Evolutionary conservation across 2,797 vertebrate species (phyloP).

Genomic region (Percopsis omiscomaycus): DNA sequence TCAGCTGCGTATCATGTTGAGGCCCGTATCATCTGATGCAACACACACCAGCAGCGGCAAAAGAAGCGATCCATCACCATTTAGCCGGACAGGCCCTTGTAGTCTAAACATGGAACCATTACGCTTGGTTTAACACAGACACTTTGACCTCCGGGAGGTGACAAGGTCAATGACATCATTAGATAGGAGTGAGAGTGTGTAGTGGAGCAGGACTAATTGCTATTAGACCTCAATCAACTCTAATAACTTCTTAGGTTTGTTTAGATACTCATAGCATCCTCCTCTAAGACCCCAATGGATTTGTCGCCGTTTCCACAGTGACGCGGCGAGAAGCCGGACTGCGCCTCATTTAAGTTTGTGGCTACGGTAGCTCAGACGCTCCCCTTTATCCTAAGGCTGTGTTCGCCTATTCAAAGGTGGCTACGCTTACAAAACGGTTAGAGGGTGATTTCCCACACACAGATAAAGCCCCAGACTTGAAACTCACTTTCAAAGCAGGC

Average conservation of each 20-base stretch:
- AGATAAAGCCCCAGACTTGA: slow-evolving; percentile 70
- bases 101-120: slow-evolving; percentile 79
- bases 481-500: slow-evolving; percentile 74
- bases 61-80: slow-evolving; percentile 78
- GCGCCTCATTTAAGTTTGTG: slow-evolving; percentile 50
- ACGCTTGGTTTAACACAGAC: slow-evolving; percentile 76
- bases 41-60: slow-evolving; percentile 66
- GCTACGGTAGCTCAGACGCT: slow-evolving; percentile 53
- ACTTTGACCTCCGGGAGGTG: slow-evolving; percentile 74
- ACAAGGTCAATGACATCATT: slow-evolving; percentile 79
- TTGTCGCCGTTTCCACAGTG: slow-evolving; percentile 48
- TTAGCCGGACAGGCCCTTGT: slow-evolving; percentile 72
- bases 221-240: slow-evolving; percentile 75
- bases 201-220: slow-evolving; percentile 69
- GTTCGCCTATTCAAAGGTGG: slow-evolving; percentile 71
- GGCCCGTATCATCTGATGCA: slow-evolving; percentile 75
- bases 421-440: slow-evolving; percentile 72
- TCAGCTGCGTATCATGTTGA: slow-evolving; percentile 76
- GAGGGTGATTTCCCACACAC: slow-evolving; percentile 71
- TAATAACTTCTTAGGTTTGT: slow-evolving; percentile 74
- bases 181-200: slow-evolving; percentile 66
- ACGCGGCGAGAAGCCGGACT: slow-evolving; percentile 27
- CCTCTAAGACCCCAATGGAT: slow-evolving; percentile 61
- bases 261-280: slow-evolving; percentile 64
- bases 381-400: slow-evolving; percentile 65